Conservation (phyloP, 2,888 invertebrate genomes). For the Thereva nobilitata region DNA sequence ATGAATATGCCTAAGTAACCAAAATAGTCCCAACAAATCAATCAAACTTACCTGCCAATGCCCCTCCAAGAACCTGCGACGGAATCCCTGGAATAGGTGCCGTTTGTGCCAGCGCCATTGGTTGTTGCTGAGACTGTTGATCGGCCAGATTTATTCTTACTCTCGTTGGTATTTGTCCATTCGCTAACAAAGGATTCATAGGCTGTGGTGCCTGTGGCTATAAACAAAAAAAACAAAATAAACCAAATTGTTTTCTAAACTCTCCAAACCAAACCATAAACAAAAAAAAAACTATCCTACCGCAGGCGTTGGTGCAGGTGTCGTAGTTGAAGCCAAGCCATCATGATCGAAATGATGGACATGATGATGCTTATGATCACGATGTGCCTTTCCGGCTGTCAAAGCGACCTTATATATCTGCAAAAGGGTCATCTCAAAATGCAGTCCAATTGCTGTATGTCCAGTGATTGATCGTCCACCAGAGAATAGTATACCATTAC, state of each 20-base stretch:
- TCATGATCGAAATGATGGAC: conserved; percentile 79
- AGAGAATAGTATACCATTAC: conserved; percentile 73
- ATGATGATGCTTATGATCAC: conserved; percentile 86
- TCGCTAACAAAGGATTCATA: conserved; percentile 63
- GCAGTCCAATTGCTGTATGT: conserved; percentile 52
- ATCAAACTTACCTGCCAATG: background rate
- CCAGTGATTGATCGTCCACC: conserved; percentile 61
- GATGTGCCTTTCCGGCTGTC: conserved; percentile 84
- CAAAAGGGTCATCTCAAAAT: conserved; percentile 74
- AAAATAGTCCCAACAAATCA: no score
- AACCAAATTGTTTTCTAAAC: conserved; percentile 9
- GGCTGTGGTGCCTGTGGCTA: conserved; percentile 60
- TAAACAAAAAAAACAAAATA: conserved; percentile 14
- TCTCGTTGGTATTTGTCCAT: conserved; percentile 64
- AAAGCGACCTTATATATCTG: conserved; percentile 80
- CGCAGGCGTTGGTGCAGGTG: conserved; percentile 60
- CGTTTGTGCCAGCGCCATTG: conserved; percentile 52
- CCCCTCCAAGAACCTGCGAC: conserved; percentile 36
- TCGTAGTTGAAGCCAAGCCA: conserved; percentile 67
- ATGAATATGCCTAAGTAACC: no score
- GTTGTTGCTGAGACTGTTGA: conserved; percentile 60
- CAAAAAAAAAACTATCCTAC: conserved; percentile 46
- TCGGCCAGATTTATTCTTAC: conserved; percentile 62
- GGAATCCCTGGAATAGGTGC: conserved; percentile 23
- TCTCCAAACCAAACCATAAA: background rate